Conservation (phyloP, 2,888 invertebrate genomes). For the Lochmaea crataegi region DNA sequence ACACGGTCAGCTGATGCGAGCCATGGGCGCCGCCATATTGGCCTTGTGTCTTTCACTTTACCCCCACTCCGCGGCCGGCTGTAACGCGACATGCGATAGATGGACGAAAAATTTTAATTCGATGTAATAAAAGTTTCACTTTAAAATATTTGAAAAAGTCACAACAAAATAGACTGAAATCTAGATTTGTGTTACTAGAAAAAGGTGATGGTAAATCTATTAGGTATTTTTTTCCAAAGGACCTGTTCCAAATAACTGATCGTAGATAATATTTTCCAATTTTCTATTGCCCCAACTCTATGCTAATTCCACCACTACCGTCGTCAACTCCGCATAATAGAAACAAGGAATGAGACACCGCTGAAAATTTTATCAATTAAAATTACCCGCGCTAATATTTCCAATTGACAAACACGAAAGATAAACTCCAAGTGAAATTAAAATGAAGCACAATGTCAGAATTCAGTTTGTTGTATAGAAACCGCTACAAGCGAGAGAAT, state of each 20-base stretch:
- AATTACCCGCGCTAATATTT: conserved; percentile 38
- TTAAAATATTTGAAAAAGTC: too few species aligned
- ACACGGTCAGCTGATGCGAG: too few species aligned
- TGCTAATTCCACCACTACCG: conserved; percentile 3
- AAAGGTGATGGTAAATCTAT: too few species aligned
- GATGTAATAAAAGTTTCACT: too few species aligned
- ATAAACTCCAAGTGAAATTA: conserved; percentile 36
- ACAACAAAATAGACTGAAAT: too few species aligned
- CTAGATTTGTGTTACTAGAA: too few species aligned
- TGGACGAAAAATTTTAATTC: too few species aligned
- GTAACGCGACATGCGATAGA: too few species aligned
- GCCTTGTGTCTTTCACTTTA: too few species aligned
- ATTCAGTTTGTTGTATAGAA: conserved; percentile 24
- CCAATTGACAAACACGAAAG: conserved; percentile 39
- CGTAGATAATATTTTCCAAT: not conserved
- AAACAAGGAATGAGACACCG: conserved; percentile 33
- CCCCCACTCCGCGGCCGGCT: too few species aligned
- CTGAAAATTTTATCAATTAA: conserved; percentile 42
- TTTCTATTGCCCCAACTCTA: conserved; percentile 14
- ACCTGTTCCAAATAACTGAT: not conserved
- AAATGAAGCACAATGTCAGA: conserved; percentile 31
- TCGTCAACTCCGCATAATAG: conserved; percentile 28
- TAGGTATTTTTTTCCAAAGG: too few species aligned
- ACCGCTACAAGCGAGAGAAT: conserved; percentile 8
- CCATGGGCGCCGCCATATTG: too few species aligned